phyloP scores from a whole-genome alignment of 2,113 vertebrate genomes.

The Larimichthys crocea region DNA sequence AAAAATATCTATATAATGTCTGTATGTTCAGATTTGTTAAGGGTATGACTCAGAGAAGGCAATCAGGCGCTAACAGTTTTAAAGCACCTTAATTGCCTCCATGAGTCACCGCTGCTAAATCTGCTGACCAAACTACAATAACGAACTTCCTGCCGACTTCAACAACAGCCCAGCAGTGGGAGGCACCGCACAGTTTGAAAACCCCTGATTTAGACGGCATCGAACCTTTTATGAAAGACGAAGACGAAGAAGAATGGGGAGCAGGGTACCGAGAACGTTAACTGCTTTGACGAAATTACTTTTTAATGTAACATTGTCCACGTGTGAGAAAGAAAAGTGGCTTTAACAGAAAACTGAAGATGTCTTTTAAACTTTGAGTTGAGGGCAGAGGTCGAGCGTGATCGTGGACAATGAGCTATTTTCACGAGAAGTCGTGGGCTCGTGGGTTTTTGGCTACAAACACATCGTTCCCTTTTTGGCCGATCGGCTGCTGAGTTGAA shows the following conservation, averaged over 20 bases:
- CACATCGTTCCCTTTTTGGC: constrained; percentile 29
- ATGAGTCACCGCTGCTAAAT: not conserved
- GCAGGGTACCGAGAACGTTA: not conserved
- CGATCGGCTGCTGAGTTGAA: constrained; percentile 58
- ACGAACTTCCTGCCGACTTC: not conserved
- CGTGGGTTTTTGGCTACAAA: constrained; percentile 42
- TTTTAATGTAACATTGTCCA: constrained; percentile 11
- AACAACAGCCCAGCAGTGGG: too few relatives aligned
- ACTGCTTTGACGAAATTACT: not conserved
- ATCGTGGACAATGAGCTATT: constrained; percentile 24
- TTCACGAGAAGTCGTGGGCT: not conserved
- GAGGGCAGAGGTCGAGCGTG: not conserved
- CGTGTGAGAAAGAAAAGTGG: constrained; percentile 13
- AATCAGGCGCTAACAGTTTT: not conserved
- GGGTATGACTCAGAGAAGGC: not conserved
- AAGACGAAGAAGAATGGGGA: too few relatives aligned
- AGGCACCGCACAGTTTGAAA: constrained; percentile 43
- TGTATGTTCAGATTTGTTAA: not conserved
- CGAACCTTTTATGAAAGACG: constrained; percentile 53
- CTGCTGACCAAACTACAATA: not conserved
- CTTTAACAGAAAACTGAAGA: constrained; percentile 24
- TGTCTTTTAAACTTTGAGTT: constrained; percentile 3
- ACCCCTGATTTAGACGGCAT: constrained; percentile 60
- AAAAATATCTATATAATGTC: not conserved
- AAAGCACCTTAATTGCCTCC: not conserved